Conservation (phyloP, 1,140 invertebrate genomes). For the Euura lappo region DNA sequence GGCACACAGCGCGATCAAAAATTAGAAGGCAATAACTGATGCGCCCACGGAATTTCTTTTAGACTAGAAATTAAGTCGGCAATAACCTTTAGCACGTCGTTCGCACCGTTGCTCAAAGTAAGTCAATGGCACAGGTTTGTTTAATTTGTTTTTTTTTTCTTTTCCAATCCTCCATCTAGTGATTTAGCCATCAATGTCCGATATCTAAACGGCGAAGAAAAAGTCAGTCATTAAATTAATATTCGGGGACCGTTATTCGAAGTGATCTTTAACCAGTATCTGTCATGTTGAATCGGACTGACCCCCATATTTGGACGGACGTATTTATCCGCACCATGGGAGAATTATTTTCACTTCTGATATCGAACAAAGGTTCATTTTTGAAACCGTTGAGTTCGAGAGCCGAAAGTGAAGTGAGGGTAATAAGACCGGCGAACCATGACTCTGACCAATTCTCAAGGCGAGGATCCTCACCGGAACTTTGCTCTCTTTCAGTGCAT, state of each 20-base stretch:
- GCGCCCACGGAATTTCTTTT: not conserved
- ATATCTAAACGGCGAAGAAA: not conserved
- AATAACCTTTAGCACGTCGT: not conserved
- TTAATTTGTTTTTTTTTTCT: not conserved
- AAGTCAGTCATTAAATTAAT: not conserved
- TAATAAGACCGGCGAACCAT: not conserved
- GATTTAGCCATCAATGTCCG: not conserved
- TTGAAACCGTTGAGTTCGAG: not conserved
- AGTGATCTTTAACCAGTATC: not conserved
- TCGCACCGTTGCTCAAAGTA: not conserved
- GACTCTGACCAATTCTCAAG: not conserved
- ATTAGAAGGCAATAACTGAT: not conserved
- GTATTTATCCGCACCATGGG: not conserved
- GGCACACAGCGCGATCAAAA: no score
- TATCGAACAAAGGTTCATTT: not conserved
- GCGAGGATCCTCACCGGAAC: constrained; percentile 28
- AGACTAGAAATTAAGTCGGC: not conserved
- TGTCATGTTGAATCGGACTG: not conserved
- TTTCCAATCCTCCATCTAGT: not conserved
- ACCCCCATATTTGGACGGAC: no score
- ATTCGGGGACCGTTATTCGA: not conserved
- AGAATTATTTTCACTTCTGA: not conserved
- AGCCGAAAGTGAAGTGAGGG: not conserved
- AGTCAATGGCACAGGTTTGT: not conserved
- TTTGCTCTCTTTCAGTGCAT: constrained; percentile 45